Percentiles rank a stretch among this genome's conserved stretches.
Evolutionary conservation across 1,140 invertebrate species (phyloP).

Genomic region (Spodoptera frugiperda): DNA sequence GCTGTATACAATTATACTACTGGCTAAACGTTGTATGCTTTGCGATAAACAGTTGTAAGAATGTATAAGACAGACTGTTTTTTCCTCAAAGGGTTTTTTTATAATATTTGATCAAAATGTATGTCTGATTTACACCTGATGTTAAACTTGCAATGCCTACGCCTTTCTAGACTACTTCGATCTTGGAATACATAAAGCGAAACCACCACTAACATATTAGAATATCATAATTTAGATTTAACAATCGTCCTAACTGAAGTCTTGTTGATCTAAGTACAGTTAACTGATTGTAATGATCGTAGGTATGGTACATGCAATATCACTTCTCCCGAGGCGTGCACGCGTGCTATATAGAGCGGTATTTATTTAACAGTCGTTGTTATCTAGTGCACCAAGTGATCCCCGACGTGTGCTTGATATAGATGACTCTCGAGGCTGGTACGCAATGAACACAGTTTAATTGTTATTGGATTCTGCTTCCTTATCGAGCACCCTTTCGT

Average conservation of each 20-base stretch:
- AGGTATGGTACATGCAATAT: not conserved
- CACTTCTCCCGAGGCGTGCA: not conserved
- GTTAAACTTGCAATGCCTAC: no score
- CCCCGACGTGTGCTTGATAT: not conserved
- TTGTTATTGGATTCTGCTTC: constrained; percentile 37
- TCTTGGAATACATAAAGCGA: no score
- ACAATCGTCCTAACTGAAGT: not conserved
- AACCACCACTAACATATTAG: no score
- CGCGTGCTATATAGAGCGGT: not conserved
- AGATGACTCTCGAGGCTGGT: constrained; percentile 9
- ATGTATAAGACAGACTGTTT: no score
- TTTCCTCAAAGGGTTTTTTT: no score
- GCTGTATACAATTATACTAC: no score
- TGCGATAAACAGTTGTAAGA: no score
- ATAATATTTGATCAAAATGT: no score
- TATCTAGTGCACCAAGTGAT: constrained; percentile 10
- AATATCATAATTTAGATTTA: not conserved
- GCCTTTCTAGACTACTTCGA: no score
- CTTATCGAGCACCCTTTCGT: constrained; percentile 32
- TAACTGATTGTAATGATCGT: not conserved
- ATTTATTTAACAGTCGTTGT: constrained; percentile 24
- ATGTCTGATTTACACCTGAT: no score
- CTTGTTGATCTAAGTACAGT: not conserved
- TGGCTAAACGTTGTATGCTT: no score
- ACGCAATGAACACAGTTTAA: constrained; percentile 22